Evolutionary conservation across 2,888 invertebrate species (phyloP), one percentile per base, ranked within the genome.

Genomic region (Heliconius erato): DNA sequence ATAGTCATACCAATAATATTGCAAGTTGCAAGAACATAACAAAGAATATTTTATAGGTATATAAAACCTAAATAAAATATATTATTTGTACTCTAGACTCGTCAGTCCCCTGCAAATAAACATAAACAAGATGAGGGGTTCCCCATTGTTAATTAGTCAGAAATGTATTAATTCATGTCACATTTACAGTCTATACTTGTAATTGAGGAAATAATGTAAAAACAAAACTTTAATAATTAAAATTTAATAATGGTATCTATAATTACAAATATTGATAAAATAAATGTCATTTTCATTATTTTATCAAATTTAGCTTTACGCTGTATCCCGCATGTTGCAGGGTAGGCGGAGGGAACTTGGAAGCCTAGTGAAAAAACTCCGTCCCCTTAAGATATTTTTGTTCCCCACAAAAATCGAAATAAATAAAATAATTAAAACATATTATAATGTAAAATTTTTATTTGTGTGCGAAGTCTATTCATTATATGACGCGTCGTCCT

Each of bases 91-190:
- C 71, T n/a, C 12, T 40, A 72, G 40, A n/a, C 23, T n/a, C 69
- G 6, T 16, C 44, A 49, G 7, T 71, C 69, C 40, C 40, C 23
- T 12, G 16, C 44, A 40, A 26, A 72, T 44, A 49, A 72, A 72
- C 63, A 76, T n/a, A 85, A 85, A 84, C 81, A 85, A 72, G 80
- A 32, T 74, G 7, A 40, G 85, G 85, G 82, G 79, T 82, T 86
- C 82, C 84, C 85, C 85, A 80, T 79, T 49, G 9, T 65, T 72
- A 65, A n/a, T 67, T 32, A 71, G 76, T 63, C 35, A 63, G n/a
- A 76, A 35, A 76, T 14, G 59, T 63, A 35, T 76, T 63, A 76
- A n/a, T 35, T 23, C n/a, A n/a, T 63, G 35, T 35, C 35, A 35
- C 35, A 26, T 76, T 76, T 63, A 35, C 35, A 63, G 12, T 26